Conservation (phyloP, 2,888 invertebrate species). For the Chymomyza caudatula region DNA sequence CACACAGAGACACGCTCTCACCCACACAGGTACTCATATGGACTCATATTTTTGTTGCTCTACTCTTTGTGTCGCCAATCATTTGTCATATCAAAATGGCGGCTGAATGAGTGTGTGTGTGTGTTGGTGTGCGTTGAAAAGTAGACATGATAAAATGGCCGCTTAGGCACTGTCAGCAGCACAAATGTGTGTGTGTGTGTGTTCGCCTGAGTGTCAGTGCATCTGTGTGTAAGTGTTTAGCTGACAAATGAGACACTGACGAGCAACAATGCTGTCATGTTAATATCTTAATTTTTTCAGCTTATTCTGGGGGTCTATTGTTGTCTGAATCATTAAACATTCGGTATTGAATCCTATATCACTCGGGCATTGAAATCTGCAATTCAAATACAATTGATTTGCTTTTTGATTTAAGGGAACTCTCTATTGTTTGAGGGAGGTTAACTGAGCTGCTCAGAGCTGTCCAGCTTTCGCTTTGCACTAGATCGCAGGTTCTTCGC, state of each 20-base stretch:
- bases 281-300: constrained; percentile 45
- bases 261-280: constrained; percentile 59
- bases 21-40: background rate
- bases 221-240: constrained; percentile 9
- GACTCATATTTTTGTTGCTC: background rate
- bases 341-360: background rate
- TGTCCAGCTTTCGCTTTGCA: too few species aligned
- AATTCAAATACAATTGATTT: background rate
- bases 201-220: background rate
- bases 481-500: too few species aligned
- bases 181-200: constrained; percentile 25
- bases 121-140: constrained; percentile 34
- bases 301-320: background rate
- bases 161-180: constrained; percentile 63
- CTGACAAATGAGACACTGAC: constrained; percentile 56
- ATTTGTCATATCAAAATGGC: constrained; percentile 54
- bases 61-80: constrained; percentile 34
- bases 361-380: background rate
- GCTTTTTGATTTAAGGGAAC: background rate
- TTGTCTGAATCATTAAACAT: background rate
- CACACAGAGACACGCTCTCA: background rate
- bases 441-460: too few species aligned
- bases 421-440: background rate
- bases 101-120: constrained; percentile 1
- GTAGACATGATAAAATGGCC: constrained; percentile 69